phyloP scores from a whole-genome alignment of 1,140 invertebrate species.

The Venturia canescens region DNA sequence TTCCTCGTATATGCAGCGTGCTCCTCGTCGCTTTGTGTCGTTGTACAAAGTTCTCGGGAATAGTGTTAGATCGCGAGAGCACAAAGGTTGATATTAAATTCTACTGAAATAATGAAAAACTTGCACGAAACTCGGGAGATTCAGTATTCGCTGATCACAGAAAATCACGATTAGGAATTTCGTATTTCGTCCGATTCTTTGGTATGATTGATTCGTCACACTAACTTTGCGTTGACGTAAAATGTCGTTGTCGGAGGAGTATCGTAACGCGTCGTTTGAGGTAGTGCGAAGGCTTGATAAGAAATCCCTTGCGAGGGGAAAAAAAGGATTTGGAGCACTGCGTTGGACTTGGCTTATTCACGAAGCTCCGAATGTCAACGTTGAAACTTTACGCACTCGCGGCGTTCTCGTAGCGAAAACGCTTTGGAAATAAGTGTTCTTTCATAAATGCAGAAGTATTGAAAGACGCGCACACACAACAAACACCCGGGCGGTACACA shows the following conservation, averaged over 20 bases:
- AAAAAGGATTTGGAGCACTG: background rate
- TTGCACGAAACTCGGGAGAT: background rate
- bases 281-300: background rate
- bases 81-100: background rate
- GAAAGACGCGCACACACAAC: background rate
- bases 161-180: background rate
- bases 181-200: background rate
- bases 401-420: background rate
- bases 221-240: slow-evolving; percentile 17
- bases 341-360: background rate
- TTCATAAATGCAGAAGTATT: background rate
- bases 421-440: background rate
- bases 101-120: background rate
- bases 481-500: background rate
- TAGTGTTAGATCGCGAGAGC: background rate
- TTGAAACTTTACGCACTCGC: background rate
- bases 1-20: background rate
- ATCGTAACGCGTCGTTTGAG: background rate
- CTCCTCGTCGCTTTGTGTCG: background rate
- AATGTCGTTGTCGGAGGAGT: background rate
- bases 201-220: background rate
- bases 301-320: background rate
- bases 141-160: background rate
- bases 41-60: background rate
- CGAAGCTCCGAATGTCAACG: background rate